Base-by-base conservation (phyloP, 2,797 vertebrate genomes). In the Macroramphosus scolopax region DNA sequence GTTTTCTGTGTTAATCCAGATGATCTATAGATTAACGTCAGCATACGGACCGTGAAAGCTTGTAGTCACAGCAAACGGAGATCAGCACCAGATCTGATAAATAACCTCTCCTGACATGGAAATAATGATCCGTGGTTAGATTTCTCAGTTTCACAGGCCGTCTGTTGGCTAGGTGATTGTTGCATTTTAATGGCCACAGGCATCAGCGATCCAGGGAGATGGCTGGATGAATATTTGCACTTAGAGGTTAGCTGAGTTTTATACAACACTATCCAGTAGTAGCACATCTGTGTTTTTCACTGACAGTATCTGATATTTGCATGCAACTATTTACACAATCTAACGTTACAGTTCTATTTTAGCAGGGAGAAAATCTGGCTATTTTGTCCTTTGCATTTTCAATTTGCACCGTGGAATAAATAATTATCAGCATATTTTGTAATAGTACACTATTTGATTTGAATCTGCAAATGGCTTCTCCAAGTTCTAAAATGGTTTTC, bases 131-230 rank as follows among this genome's bases (percentile, higher is more conserved):
- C 52, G 47, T 32, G 38, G 62, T 61, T 42, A 55, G 63, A 67
- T 78, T 74, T 77, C 63, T 68, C 75, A 75, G 42, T 60, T 77
- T 76, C 61, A 43, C 66, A 69, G 66, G 26, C 57, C 55, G 70
- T 52, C 54, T 77, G 60, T 22, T 55, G 43, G 54, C 49, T 49
- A 67, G 75, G 70, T 77, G 72, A 75, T 66, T 75, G 72, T 53
- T 71, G 75, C 71, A 76, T 72, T 77, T 80, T 77, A 72, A 85
- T 80, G 68, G 51, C 74, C 52, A 72, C 32, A 14, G 43, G 47
- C 68, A 75, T 73, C 38, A 62, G 63, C 46, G 25, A 63, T 72
- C 63, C 30, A 40, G 35, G 17, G 57, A 72, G 63, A 69, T 52
- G 39, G 57, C 47, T 52, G 51, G 60, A 52, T 74, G 43, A 73